A percentile compares a stretch with the other conserved stretches of the same genome.
phyloP scores from a whole-genome alignment of 2,113 vertebrate genomes.

The Oxyura jamaicensis region DNA sequence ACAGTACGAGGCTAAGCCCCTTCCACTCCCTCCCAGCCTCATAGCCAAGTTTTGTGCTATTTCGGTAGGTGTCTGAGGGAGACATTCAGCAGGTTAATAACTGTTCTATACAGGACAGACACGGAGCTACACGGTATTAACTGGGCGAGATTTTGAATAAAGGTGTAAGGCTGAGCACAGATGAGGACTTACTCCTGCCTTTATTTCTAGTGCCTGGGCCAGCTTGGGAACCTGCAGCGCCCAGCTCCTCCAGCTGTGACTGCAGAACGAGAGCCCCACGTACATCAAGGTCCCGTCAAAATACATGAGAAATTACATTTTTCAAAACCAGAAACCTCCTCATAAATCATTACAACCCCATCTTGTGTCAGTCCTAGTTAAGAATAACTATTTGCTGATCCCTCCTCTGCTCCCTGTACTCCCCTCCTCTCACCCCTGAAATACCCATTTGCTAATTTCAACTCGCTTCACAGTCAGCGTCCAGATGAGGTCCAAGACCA shows the following conservation, averaged over 20 bases:
- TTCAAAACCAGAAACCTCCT: not conserved
- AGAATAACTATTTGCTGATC: not conserved
- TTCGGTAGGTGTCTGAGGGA: not conserved
- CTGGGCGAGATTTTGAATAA: not conserved
- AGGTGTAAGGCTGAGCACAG: not conserved
- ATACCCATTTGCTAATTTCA: not conserved
- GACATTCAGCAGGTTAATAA: not conserved
- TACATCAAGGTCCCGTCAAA: not conserved
- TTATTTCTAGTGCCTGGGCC: rapidly evolving
- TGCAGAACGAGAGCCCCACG: not conserved
- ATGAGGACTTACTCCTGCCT: not conserved
- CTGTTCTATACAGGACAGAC: not conserved
- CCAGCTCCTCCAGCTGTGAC: not conserved
- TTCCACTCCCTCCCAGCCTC: not conserved
- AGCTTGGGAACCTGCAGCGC: rapidly evolving
- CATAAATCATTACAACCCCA: not conserved
- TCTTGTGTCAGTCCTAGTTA: not conserved
- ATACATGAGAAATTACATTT: not conserved
- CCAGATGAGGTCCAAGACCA: not conserved
- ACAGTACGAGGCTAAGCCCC: not conserved
- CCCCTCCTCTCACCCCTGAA: not conserved
- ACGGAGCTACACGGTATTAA: not conserved
- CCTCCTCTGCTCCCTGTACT: not conserved
- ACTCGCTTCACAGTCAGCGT: not conserved
- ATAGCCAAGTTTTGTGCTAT: not conserved